phyloP scores from a whole-genome alignment of 2,888 invertebrate genomes.

The Drosophila mimica region DNA sequence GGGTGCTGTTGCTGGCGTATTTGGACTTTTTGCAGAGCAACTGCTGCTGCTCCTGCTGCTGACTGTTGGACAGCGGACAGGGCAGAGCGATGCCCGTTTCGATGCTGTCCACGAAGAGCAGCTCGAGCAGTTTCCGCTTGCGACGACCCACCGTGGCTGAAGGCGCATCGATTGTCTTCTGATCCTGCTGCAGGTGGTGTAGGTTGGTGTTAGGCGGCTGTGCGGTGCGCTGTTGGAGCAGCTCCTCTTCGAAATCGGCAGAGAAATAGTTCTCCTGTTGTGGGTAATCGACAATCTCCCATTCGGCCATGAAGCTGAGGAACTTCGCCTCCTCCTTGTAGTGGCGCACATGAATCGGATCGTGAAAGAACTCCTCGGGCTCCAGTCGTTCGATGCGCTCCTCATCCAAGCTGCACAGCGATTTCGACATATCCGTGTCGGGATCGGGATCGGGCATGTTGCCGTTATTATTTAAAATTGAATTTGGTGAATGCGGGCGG shows the following conservation, averaged over 20 bases:
- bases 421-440: slow-evolving; percentile 52
- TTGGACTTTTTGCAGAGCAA: slow-evolving; percentile 65
- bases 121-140: slow-evolving; percentile 69
- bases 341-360: slow-evolving; percentile 83
- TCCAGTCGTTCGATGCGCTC: slow-evolving; percentile 78
- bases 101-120: slow-evolving; percentile 74
- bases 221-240: slow-evolving; percentile 68
- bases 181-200: slow-evolving; percentile 21
- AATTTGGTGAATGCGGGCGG: slow-evolving; percentile 58
- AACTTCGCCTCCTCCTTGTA: slow-evolving; percentile 83
- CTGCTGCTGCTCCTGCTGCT: neutral
- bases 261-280: slow-evolving; percentile 80
- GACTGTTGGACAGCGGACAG: neutral
- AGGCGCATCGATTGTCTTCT: slow-evolving; percentile 22
- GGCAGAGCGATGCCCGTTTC: slow-evolving; percentile 75
- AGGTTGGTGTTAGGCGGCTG: slow-evolving; percentile 10
- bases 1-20: slow-evolving; percentile 53
- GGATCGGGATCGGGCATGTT: neutral
- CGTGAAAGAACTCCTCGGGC: slow-evolving; percentile 84
- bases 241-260: slow-evolving; percentile 83
- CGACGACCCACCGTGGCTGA: slow-evolving; percentile 2
- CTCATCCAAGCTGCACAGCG: slow-evolving; percentile 64
- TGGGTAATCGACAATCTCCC: slow-evolving; percentile 83
- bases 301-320: slow-evolving; percentile 83
- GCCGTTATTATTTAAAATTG: neutral